Evolutionary conservation across 2,797 vertebrate species (phyloP).

Genomic region (Iguana delicatissima): DNA sequence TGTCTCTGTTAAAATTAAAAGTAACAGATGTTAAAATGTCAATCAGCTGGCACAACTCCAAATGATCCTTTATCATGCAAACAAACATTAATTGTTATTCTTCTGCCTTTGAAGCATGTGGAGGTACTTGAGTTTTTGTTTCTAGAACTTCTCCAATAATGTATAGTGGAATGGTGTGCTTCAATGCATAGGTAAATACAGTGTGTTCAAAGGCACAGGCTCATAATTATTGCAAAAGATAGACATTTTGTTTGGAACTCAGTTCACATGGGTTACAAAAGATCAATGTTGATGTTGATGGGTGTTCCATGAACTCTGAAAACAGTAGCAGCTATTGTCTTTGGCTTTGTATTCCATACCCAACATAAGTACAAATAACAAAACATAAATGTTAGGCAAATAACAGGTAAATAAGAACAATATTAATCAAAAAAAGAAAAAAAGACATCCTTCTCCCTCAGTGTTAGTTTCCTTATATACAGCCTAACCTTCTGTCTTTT

Average conservation of each 20-base stretch:
- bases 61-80: background rate
- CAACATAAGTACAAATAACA: too few species aligned
- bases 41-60: background rate
- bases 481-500: too few species aligned
- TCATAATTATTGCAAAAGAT: background rate
- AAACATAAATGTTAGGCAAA: too few species aligned
- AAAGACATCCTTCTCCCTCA: too few species aligned
- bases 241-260: background rate
- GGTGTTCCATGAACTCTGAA: too few species aligned
- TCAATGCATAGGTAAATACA: background rate
- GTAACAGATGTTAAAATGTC: background rate
- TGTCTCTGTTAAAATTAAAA: background rate
- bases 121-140: background rate
- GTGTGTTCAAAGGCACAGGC: background rate
- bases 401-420: too few species aligned
- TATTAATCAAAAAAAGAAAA: too few species aligned
- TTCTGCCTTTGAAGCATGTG: background rate
- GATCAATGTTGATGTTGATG: too few species aligned
- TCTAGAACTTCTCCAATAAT: background rate
- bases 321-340: too few species aligned
- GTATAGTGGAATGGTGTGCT: background rate
- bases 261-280: background rate
- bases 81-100: background rate
- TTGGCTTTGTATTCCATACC: too few species aligned
- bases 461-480: too few species aligned